Evolutionary conservation across 2,113 vertebrate species (phyloP), one percentile per base, ranked within the genome.

Genomic region (Nicator chloris): DNA sequence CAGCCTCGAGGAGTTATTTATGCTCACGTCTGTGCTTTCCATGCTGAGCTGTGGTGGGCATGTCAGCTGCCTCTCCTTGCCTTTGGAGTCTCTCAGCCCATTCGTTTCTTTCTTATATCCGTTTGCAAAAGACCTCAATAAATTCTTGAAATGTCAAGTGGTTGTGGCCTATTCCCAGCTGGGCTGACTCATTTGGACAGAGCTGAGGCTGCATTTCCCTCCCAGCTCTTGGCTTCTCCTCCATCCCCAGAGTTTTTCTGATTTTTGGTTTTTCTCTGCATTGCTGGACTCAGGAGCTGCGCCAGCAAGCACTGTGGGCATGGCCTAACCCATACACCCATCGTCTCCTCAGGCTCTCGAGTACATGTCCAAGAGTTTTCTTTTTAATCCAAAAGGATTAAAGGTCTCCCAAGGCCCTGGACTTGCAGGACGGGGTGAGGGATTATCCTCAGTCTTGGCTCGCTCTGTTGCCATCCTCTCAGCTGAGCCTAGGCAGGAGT

Each of bases 61-160:
- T 35, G 90, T 73, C 50, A 77, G 77, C 81, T 66, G 95, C 65
- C 81, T 93, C 65, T 59, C 44, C 69, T 88, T 60, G 17, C 65
- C 81, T 85, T 71, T 70, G 86, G 15, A 90, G 64, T 82, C 95
- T 93, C 91, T 83, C 95, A 92, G 90, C 83, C 81, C 89, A 91
- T 92, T 94, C 44, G 80, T 84, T 95, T 92, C 92, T 96, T 84
- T 93, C 91, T 95, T 93, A 91, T 61, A 95, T 94, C 95, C 86
- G 61, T 92, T 94, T 94, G 95, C 95, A 96, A 95, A 95, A 95
- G 85, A 76, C 45, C 61, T 87, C 93, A 82, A 92, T 94, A 83
- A 95, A 95, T 95, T 93, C 92, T 90, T 83, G 70, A 82, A 87
- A 87, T 93, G 94, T 92, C 94, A 92, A 92, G 89, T 82, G 94